Conservation (phyloP, 2,797 vertebrate species). For the Vultur gryphus region DNA sequence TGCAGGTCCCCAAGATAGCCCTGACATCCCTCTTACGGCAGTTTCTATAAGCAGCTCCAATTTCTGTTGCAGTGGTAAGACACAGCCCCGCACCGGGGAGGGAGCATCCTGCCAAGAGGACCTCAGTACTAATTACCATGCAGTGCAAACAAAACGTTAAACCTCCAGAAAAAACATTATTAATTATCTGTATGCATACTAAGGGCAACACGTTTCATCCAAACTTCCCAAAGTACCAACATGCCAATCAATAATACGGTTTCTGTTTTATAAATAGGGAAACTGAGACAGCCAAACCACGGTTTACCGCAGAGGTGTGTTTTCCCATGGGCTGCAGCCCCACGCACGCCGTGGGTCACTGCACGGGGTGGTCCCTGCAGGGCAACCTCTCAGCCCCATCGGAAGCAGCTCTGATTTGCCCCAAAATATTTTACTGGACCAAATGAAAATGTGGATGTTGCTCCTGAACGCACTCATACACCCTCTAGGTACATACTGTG, state of each 20-base stretch:
- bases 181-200: not conserved
- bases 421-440: not conserved
- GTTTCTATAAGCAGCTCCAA: not conserved
- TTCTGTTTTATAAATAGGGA: not conserved
- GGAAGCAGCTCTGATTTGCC: not conserved
- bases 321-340: not conserved
- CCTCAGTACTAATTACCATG: not conserved
- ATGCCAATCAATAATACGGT: not conserved
- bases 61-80: not conserved
- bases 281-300: not conserved
- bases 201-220: not conserved
- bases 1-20: not conserved
- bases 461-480: not conserved
- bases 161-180: not conserved
- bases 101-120: not conserved
- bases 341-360: accelerated
- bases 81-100: not conserved
- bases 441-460: not conserved
- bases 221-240: not conserved
- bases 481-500: accelerated
- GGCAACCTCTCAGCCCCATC: not conserved
- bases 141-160: not conserved
- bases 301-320: not conserved
- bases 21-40: not conserved
- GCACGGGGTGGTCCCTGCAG: no score